phyloP scores from a whole-genome alignment of 2,113 vertebrate genomes.

The Pseudorasbora parva region DNA sequence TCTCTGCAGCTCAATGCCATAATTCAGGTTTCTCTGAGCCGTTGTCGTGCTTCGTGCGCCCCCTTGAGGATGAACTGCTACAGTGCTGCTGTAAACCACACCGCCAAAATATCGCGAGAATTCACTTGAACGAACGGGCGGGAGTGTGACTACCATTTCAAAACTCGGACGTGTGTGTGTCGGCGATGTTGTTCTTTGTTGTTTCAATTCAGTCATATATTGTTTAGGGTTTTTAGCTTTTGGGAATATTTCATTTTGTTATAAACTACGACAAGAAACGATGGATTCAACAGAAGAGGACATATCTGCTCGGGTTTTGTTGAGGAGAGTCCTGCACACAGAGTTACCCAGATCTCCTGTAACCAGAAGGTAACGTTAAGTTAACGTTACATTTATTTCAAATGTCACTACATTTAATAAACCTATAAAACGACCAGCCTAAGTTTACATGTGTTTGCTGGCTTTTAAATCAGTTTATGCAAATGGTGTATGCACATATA shows the following conservation, averaged over 20 bases:
- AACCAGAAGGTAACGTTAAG: constrained; percentile 60
- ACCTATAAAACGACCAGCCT: background rate
- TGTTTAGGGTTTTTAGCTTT: background rate
- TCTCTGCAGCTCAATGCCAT: background rate
- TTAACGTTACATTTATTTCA: constrained; percentile 12
- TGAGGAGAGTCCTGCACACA: constrained; percentile 67
- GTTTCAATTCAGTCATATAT: background rate
- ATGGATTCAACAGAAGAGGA: constrained; percentile 73
- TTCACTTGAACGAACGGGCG: constrained; percentile 18
- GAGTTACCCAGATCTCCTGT: constrained; percentile 69
- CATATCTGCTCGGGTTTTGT: constrained; percentile 71
- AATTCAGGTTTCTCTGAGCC: background rate
- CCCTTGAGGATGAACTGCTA: background rate
- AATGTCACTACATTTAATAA: background rate
- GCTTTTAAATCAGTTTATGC: background rate
- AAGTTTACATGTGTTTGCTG: background rate
- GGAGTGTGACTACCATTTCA: constrained; percentile 2
- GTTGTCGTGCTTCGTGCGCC: background rate
- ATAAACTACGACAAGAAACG: background rate
- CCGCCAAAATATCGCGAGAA: constrained; percentile 23
- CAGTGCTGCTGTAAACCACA: background rate
- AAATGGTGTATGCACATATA: background rate
- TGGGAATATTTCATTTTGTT: background rate
- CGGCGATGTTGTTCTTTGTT: background rate
- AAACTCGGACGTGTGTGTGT: background rate